Base-by-base conservation (phyloP, 2,113 vertebrate species). In the Channa maculata region DNA sequence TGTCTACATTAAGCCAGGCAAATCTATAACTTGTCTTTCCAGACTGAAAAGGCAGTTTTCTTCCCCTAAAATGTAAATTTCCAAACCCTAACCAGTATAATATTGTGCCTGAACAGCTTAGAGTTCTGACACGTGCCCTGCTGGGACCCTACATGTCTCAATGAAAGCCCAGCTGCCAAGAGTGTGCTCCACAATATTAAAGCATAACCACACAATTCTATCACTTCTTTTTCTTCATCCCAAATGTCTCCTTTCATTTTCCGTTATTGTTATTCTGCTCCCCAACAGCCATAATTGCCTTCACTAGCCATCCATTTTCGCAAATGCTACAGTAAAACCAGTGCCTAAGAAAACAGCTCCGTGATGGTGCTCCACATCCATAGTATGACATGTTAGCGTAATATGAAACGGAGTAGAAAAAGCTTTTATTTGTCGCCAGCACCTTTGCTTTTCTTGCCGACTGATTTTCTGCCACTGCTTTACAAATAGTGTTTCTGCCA, bases 101-200 rank as follows among this genome's bases (percentile, higher is more conserved):
- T 24, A 24, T 24, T 77, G 74, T 51, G 63, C 38, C 53, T 50
- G 14, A 88, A 6, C 80, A 53, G 65, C 75, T 70, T 54, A 24
- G 45, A 48, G 72, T 50, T 43, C 61, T 91, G 75, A 66, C 79
- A 69, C 71, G 75, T 69, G 58, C 46, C 10, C 82, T 62, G 51
- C 77, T 82, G 75, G 80, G 67, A 72, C 36, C 49, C 52, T 59
- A 75, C 34, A 12, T 58, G 62, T 85, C 76, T 88, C 57, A 77
- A 65, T 84, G 76, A 80, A 71, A 79, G 79, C 60, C 66, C 46
- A 7, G 53, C 83, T 80, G 84, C 80, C 83, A 89, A 76, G 70
- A 79, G 59, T 52, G 36, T 62, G 15, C 82, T 69, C 70, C 57
- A 54, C 39, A 71, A 66, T 77, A 81, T 52, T 43, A 81, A 88